Percentiles rank a stretch among this genome's conserved stretches.
phyloP scores from a whole-genome alignment of 2,113 vertebrate species.

The Merops nubicus region DNA sequence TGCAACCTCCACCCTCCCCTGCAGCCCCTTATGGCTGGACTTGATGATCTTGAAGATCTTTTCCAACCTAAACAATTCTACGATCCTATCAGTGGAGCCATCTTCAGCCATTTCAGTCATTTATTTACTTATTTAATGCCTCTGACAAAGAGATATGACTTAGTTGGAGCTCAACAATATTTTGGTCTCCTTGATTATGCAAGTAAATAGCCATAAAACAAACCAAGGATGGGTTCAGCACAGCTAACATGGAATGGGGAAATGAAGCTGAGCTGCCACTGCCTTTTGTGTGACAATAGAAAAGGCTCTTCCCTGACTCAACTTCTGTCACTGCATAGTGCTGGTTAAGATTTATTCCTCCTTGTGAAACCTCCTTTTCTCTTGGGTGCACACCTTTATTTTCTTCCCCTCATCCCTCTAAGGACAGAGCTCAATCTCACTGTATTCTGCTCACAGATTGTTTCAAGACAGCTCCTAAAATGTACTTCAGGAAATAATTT shows the following conservation, averaged over 20 bases:
- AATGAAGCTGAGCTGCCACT: background rate
- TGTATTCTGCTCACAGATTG: background rate
- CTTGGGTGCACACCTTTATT: background rate
- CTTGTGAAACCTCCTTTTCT: background rate
- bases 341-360: background rate
- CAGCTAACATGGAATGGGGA: background rate
- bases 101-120: background rate
- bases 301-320: background rate
- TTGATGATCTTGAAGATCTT: too few species aligned
- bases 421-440: background rate
- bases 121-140: background rate
- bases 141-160: background rate
- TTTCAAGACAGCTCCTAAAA: conserved; percentile 3
- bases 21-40: too few species aligned
- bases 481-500: background rate
- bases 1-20: too few species aligned
- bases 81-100: background rate
- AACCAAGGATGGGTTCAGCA: background rate
- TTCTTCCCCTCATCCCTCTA: background rate
- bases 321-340: background rate
- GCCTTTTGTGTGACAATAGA: background rate
- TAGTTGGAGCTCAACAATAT: background rate
- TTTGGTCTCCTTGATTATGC: background rate
- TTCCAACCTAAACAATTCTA: too few species aligned
- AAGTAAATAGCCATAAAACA: background rate